Evolutionary conservation across 2,888 invertebrate genomes (phyloP).

Genomic region (Ectemnius cavifrons): DNA sequence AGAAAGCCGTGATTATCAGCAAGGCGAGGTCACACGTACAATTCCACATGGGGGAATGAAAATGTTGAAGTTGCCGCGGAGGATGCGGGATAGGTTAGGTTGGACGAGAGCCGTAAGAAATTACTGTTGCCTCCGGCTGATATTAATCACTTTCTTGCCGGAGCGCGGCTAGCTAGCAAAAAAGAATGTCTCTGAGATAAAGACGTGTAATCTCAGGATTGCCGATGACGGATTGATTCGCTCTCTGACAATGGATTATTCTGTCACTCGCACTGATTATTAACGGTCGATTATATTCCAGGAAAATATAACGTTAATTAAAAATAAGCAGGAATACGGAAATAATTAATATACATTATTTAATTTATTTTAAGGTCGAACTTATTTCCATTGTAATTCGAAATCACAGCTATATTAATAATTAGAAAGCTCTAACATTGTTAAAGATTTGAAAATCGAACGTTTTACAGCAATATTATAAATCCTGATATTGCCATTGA

Average conservation of each 20-base stretch:
- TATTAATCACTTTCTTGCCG: slow-evolving; percentile 26
- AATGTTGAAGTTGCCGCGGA: neutral
- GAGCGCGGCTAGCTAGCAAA: neutral
- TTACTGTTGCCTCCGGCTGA: slow-evolving; percentile 3
- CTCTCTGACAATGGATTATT: slow-evolving; percentile 1
- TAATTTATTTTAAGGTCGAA: too few species aligned
- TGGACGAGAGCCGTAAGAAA: neutral
- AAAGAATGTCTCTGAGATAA: slow-evolving; percentile 1
- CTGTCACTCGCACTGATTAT: neutral
- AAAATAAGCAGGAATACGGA: too few species aligned
- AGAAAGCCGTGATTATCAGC: too few species aligned
- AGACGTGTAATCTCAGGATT: slow-evolving; percentile 9
- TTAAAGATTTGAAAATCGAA: too few species aligned
- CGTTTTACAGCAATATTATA: too few species aligned
- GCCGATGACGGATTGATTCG: slow-evolving; percentile 20
- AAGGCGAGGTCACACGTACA: too few species aligned
- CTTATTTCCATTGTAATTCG: too few species aligned
- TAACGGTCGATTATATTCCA: neutral
- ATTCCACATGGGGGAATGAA: too few species aligned
- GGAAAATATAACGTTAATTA: neutral
- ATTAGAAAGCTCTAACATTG: too few species aligned
- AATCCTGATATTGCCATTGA: too few species aligned
- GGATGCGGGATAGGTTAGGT: slow-evolving; percentile 12
- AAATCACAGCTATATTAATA: too few species aligned
- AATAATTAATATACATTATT: too few species aligned